Evolutionary conservation across 2,888 invertebrate genomes (phyloP), one percentile per base, ranked within the genome.

Genomic region (Macaria notata): DNA sequence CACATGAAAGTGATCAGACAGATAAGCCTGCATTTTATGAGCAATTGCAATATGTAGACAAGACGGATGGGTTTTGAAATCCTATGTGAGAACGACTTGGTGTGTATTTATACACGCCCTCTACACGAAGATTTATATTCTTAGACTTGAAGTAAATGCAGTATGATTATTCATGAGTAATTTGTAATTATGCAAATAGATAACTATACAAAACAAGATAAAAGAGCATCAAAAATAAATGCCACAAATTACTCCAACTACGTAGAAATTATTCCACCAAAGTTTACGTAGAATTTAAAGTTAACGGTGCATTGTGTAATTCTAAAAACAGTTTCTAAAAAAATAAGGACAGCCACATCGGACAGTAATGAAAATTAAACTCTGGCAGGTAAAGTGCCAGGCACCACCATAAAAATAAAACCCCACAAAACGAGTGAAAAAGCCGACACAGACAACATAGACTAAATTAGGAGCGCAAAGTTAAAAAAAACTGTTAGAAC

Each of bases 51-150:
- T 36, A 36, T 36, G 59, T 54, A 49, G 61, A 63, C 60, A 61
- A 60, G 59, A 63, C 41, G 31, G 55, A 61, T 60, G 52, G 49
- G 39, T 50, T 48, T 59, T 9, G 3, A 50, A 65, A 62, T 66
- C 68, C 63, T 63, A 73, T 70, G 68, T 72, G 72, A 72, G 74
- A 75, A 69, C 66, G 57, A 51, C 61, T 62, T 68, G 71, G 68
- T n/a, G n/a, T n/a, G n/a, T 76, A 76, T 78, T 78, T 75, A 65
- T 70, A 74, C 69, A 72, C 72, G 61, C 72, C 75, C 66, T 71
- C 64, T 42, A n/a, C 64, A 61, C 56, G 44, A 56, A 61, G 49
- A 59, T 51, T 54, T 36, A 36, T 36, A 36, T 36, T 36, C 4
- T 6, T 36, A 36, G 33, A 36, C 7, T 36, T 36, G 33, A 6